These are phyloP conservation scores for Hermatobates lingyangjiaoensis DNA, from an alignment of 1,140 invertebrate species.

Conservation along the genomic window DNA sequence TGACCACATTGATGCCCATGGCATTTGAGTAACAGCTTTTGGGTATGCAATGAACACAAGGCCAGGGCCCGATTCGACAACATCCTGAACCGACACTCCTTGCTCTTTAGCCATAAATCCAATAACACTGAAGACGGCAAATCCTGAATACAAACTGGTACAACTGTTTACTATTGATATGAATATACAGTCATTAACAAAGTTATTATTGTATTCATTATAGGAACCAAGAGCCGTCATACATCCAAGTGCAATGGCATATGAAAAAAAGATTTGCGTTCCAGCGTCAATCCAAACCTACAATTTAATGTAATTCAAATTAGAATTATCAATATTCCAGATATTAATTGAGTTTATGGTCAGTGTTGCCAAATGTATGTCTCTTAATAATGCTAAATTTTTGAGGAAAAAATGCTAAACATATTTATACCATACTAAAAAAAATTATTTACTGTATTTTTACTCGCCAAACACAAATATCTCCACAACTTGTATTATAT, in stretches of 20 bases:
- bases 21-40: conserved; percentile 26
- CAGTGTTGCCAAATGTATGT: too few relatives aligned
- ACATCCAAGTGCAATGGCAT: conserved; percentile 48
- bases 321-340: too few relatives aligned
- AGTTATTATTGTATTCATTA: conserved; percentile 53
- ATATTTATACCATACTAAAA: too few relatives aligned
- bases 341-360: too few relatives aligned
- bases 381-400: too few relatives aligned
- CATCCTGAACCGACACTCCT: conserved; percentile 35
- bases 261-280: conserved; percentile 50
- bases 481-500: too few relatives aligned
- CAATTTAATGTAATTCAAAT: too few relatives aligned
- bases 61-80: conserved; percentile 46
- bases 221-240: conserved; percentile 54
- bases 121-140: conserved; percentile 61
- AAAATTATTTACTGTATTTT: too few relatives aligned
- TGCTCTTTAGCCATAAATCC: conserved; percentile 50
- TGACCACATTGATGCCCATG: conserved; percentile 14
- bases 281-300: conserved; percentile 30
- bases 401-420: too few relatives aligned
- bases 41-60: conserved; percentile 75
- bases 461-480: too few relatives aligned
- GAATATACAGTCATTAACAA: conserved; percentile 38
- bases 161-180: conserved; percentile 48
- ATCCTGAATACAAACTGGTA: conserved; percentile 51